Conservation (phyloP, 1,140 invertebrate genomes). For the Lerema accius region DNA sequence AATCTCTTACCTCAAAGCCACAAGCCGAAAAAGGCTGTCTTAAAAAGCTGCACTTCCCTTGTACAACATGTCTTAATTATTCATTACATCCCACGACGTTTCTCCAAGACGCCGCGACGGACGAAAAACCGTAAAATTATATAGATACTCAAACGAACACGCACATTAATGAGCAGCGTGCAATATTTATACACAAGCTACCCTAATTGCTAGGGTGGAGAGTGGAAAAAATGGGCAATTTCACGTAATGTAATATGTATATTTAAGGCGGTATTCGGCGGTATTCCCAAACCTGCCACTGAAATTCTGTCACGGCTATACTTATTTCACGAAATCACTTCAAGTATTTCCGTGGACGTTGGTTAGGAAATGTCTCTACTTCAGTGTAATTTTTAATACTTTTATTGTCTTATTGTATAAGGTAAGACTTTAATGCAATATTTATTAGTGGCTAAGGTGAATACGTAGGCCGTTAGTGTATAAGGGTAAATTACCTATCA, state of each 20-base stretch:
- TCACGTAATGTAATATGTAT: slow-evolving; percentile 80
- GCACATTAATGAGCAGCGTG: slow-evolving; percentile 79
- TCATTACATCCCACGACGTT: slow-evolving; percentile 72
- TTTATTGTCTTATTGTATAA: too few relatives aligned
- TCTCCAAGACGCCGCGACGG: slow-evolving; percentile 57
- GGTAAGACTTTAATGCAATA: too few relatives aligned
- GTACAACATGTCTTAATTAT: slow-evolving; percentile 75
- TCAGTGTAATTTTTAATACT: too few relatives aligned
- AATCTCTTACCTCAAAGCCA: slow-evolving; percentile 19
- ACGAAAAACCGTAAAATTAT: slow-evolving; percentile 75
- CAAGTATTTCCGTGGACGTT: slow-evolving; percentile 64
- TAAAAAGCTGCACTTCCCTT: slow-evolving; percentile 55
- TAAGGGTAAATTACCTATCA: too few relatives aligned
- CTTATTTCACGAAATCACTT: slow-evolving; percentile 76
- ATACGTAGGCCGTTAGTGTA: too few relatives aligned
- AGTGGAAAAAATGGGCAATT: slow-evolving; percentile 83
- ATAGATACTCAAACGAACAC: slow-evolving; percentile 75
- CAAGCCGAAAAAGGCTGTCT: slow-evolving; percentile 41
- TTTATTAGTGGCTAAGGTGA: too few relatives aligned
- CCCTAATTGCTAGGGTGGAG: slow-evolving; percentile 82
- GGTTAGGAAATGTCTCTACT: slow-evolving; percentile 58
- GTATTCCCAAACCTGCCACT: slow-evolving; percentile 65
- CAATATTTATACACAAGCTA: slow-evolving; percentile 81
- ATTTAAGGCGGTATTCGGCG: slow-evolving; percentile 81
- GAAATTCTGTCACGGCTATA: slow-evolving; percentile 74